Conservation (phyloP, 2,888 invertebrate species). For the Drosophila flavopinicola region DNA sequence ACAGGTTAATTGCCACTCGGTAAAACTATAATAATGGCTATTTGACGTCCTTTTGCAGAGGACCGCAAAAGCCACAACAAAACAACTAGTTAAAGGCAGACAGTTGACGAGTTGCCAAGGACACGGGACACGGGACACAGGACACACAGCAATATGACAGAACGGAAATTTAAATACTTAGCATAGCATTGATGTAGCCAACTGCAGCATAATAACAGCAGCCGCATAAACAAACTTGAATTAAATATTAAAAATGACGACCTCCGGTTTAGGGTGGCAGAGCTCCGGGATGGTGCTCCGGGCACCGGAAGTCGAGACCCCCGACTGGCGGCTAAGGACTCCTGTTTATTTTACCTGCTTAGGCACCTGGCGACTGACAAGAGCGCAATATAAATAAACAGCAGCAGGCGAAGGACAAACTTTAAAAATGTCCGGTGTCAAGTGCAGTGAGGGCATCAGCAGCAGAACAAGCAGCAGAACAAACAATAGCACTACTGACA, state of each 20-base stretch:
- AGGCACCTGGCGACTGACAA: slow-evolving; percentile 18
- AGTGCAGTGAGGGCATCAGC: slow-evolving; percentile 9
- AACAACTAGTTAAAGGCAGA: neutral
- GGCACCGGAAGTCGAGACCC: slow-evolving; percentile 19
- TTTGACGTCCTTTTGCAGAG: slow-evolving; percentile 5
- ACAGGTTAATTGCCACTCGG: neutral
- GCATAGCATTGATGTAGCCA: slow-evolving; percentile 41
- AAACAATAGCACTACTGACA: neutral
- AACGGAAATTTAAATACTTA: slow-evolving; percentile 49
- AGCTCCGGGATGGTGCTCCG: too few species aligned
- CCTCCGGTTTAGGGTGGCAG: slow-evolving; percentile 3
- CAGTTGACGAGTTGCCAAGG: slow-evolving; percentile 10
- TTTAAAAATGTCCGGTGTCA: slow-evolving; percentile 35
- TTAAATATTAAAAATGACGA: slow-evolving; percentile 37
- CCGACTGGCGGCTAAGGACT: slow-evolving; percentile 1
- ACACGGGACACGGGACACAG: neutral
- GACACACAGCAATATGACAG: slow-evolving; percentile 19
- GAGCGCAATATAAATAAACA: slow-evolving; percentile 28
- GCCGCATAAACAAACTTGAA: slow-evolving; percentile 28
- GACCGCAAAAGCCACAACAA: slow-evolving; percentile 6
- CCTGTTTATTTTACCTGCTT: slow-evolving; percentile 15
- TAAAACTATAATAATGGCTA: neutral
- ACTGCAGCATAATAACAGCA: slow-evolving; percentile 14
- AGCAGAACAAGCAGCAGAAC: neutral
- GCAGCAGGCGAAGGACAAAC: slow-evolving; percentile 20